A percentile compares a stretch with the other conserved stretches of the same genome.
phyloP scores from a whole-genome alignment of 2,888 invertebrate genomes.

The Sarcophaga caerulescens region DNA sequence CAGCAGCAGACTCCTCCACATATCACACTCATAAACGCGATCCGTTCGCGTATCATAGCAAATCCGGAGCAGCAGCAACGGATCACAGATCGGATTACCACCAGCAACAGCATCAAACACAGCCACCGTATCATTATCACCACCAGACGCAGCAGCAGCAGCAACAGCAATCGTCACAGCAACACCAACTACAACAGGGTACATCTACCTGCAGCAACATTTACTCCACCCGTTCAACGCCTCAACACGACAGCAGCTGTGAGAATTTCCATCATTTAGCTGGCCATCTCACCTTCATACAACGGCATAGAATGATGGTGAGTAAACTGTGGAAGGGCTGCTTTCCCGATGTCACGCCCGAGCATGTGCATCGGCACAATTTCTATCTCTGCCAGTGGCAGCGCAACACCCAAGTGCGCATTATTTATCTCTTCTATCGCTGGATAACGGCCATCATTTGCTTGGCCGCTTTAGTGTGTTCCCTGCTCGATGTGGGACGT shows the following conservation, averaged over 20 bases:
- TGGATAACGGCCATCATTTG: slow-evolving; percentile 81
- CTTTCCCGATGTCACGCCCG: slow-evolving; percentile 80
- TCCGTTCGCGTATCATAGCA: slow-evolving; percentile 35
- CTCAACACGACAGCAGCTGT: slow-evolving; percentile 71
- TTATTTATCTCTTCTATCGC: slow-evolving; percentile 81
- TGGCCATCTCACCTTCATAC: slow-evolving; percentile 76
- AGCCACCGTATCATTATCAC: slow-evolving; percentile 31
- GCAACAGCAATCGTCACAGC: slow-evolving; percentile 64
- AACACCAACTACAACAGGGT: slow-evolving; percentile 55
- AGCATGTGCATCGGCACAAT: slow-evolving; percentile 81
- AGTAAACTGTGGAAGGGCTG: slow-evolving; percentile 81
- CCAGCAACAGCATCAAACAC: slow-evolving; percentile 66
- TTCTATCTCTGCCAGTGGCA: slow-evolving; percentile 81
- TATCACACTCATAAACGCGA: slow-evolving; percentile 59
- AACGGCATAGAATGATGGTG: slow-evolving; percentile 81
- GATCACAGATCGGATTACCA: slow-evolving; percentile 69
- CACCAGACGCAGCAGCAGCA: slow-evolving; percentile 22
- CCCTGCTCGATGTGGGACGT: slow-evolving; percentile 80
- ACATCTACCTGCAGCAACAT: slow-evolving; percentile 70
- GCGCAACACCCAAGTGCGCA: slow-evolving; percentile 81
- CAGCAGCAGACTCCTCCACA: slow-evolving; percentile 22
- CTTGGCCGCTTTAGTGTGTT: slow-evolving; percentile 81
- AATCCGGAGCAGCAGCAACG: slow-evolving; percentile 26
- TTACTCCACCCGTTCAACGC: slow-evolving; percentile 70
- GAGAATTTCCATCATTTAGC: slow-evolving; percentile 77